Evolutionary conservation across 2,888 invertebrate genomes (phyloP), one percentile per base, ranked within the genome.

Genomic region (Eumacrocentrus americanus): DNA sequence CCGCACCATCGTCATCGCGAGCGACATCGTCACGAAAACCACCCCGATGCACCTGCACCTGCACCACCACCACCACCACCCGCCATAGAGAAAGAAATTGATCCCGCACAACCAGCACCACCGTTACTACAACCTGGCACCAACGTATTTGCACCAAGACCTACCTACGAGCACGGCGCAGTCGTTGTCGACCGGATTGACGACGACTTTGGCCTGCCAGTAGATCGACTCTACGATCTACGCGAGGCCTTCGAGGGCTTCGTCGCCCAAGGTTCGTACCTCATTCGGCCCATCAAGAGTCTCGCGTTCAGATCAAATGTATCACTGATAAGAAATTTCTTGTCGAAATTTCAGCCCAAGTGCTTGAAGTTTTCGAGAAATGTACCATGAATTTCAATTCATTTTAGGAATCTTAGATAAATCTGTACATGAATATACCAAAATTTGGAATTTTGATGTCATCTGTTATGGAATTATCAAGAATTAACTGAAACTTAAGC

Each of bases 171-270:
- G 72, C 81, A 79, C 73, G 75, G 80, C 69, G 76, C 79, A 63
- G 76, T 79, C 71, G 75, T 79, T 72, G 74, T 84, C 83, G 79
- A 84, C 81, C 80, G 84, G 84, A 76, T 83, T 83, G 74, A 84
- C 83, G 82, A 83, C 83, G 82, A 81, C 68, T 74, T 74, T 57
- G 67, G 66, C 56, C 59, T 84, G 67, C 82, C 86, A 66, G 81
- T 86, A 79, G 86, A 86, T 73, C 84, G 85, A 78, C 85, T 86
- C 83, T 84, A 85, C 70, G 84, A 86, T 72, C 83, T 86, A 66
- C 86, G 85, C 74, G 86, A 86, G 81, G 84, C 85, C 77, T 84
- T 86, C 82, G 84, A 86, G 79, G 85, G 86, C 79, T 85, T 86
- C 82, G 85, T 86, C 80, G 86, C 86, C 81, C 86, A 86, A 77